Percentiles rank a stretch among this genome's conserved stretches.
Conservation (phyloP, 2,113 vertebrate genomes). For the Hydropotes inermis region DNA sequence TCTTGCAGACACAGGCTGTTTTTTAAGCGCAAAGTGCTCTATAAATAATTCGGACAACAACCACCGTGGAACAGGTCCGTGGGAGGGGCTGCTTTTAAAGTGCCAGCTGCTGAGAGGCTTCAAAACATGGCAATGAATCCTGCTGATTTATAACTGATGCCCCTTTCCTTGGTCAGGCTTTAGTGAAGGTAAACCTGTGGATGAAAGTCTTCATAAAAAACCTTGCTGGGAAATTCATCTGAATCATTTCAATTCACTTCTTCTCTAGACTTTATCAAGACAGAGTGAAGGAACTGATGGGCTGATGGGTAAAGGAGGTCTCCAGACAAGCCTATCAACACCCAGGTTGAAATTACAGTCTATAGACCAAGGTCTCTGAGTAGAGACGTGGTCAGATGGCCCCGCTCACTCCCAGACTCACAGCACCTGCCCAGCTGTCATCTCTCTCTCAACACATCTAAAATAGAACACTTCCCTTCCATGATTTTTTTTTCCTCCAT, state of each 20-base stretch:
- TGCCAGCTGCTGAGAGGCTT: background rate
- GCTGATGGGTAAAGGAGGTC: background rate
- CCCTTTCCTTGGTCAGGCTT: background rate
- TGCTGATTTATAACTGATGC: too few relatives aligned
- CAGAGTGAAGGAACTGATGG: accelerated
- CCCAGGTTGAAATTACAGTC: background rate
- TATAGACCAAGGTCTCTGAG: background rate
- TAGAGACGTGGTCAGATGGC: background rate
- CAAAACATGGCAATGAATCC: background rate
- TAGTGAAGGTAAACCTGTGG: background rate
- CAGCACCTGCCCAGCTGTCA: background rate
- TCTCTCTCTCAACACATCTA: background rate
- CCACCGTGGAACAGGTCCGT: background rate
- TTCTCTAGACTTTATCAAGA: background rate
- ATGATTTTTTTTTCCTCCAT: background rate
- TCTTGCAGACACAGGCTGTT: background rate
- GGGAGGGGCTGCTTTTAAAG: background rate
- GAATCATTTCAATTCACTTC: too few relatives aligned
- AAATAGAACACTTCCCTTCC: background rate
- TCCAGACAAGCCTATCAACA: accelerated
- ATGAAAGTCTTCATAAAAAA: background rate
- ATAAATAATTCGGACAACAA: background rate
- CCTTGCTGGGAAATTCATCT: background rate
- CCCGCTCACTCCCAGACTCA: background rate
- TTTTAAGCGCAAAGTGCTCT: background rate